phyloP scores from a whole-genome alignment of 1,140 invertebrate genomes.

The Hylaeus anthracinus region DNA sequence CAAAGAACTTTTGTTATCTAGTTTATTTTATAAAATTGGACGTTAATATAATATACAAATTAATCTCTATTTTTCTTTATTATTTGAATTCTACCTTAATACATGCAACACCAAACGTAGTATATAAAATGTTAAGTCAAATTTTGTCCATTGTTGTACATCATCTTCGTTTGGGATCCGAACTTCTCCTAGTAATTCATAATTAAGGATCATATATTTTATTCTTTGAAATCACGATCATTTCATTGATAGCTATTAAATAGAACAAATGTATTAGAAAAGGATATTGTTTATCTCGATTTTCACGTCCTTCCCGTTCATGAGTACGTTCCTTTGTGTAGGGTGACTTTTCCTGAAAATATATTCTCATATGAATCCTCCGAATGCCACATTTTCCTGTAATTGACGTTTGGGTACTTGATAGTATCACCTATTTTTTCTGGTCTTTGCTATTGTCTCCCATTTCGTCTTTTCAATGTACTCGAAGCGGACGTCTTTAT shows the following conservation, averaged over 20 bases:
- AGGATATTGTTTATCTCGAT: slow-evolving; percentile 91
- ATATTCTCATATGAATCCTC: slow-evolving; percentile 61
- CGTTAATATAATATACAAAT: slow-evolving; percentile 78
- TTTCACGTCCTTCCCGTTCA: slow-evolving; percentile 85
- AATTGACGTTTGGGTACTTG: slow-evolving; percentile 59
- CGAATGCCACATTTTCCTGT: slow-evolving; percentile 47
- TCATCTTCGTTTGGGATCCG: slow-evolving; percentile 83
- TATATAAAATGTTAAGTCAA: slow-evolving; percentile 80
- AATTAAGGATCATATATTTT: slow-evolving; percentile 44
- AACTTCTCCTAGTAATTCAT: slow-evolving; percentile 81
- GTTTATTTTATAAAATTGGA: slow-evolving; percentile 77
- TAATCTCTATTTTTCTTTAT: slow-evolving; percentile 76
- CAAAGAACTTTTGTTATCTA: slow-evolving; percentile 50
- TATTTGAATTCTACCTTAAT: slow-evolving; percentile 77
- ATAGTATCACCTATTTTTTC: slow-evolving; percentile 71
- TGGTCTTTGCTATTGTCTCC: slow-evolving; percentile 69
- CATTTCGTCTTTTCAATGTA: slow-evolving; percentile 75
- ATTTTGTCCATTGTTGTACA: slow-evolving; percentile 72
- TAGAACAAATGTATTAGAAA: slow-evolving; percentile 76
- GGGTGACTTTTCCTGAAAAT: slow-evolving; percentile 87
- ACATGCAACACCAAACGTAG: slow-evolving; percentile 80
- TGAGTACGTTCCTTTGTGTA: slow-evolving; percentile 84
- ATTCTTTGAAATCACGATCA: neutral
- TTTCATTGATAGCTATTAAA: neutral
- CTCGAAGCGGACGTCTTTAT: slow-evolving; percentile 71